Conservation (phyloP, 1,140 invertebrate genomes). For the Lepidostoma basale region DNA sequence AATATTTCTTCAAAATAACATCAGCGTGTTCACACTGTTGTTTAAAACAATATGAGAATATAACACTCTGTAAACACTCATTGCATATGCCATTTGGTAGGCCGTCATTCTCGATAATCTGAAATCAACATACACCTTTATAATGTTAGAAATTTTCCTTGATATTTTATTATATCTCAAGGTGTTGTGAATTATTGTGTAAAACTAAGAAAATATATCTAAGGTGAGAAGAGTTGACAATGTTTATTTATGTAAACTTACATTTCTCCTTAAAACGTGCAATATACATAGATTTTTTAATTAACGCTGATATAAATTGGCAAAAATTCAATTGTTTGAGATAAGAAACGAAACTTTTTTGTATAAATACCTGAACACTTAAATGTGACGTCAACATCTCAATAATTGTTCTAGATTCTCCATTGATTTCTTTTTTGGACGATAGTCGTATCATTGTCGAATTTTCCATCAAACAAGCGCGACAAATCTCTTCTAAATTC, state of each 20-base stretch:
- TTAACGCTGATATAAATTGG: too few relatives aligned
- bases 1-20: slow-evolving; percentile 48
- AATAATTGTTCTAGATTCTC: slow-evolving; percentile 7
- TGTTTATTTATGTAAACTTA: too few relatives aligned
- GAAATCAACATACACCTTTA: too few relatives aligned
- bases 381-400: slow-evolving; percentile 23
- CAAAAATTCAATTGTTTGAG: neutral
- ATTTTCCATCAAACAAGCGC: slow-evolving; percentile 22
- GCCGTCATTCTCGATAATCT: slow-evolving; percentile 56
- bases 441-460: slow-evolving; percentile 1
- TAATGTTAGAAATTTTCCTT: too few relatives aligned
- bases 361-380: slow-evolving; percentile 18
- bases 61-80: slow-evolving; percentile 51
- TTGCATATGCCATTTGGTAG: slow-evolving; percentile 54
- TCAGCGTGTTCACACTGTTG: slow-evolving; percentile 56
- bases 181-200: too few relatives aligned
- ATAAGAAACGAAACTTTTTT: neutral
- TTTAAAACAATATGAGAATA: slow-evolving; percentile 56
- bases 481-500: slow-evolving; percentile 27
- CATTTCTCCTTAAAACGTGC: too few relatives aligned
- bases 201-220: too few relatives aligned
- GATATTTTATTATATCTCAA: too few relatives aligned
- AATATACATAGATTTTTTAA: too few relatives aligned
- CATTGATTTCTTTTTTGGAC: slow-evolving; percentile 18
- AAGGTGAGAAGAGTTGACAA: too few relatives aligned